phyloP scores from a whole-genome alignment of 2,113 vertebrate species.

The Nerophis lumbriciformis region DNA sequence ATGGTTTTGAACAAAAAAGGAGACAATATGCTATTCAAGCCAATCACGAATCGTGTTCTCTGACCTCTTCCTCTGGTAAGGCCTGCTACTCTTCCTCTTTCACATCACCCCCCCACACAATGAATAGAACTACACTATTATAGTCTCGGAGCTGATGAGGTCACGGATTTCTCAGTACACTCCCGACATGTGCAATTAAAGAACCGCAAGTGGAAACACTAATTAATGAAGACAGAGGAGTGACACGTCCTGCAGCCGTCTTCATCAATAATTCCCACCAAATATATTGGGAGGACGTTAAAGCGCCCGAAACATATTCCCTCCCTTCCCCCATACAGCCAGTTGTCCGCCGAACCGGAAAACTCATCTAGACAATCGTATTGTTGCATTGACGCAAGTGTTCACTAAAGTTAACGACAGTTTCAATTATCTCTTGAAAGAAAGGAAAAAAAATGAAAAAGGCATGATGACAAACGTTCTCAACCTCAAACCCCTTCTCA shows the following conservation, averaged over 20 bases:
- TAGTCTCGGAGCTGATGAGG: background rate
- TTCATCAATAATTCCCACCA: slow-evolving; percentile 5
- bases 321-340: slow-evolving; percentile 5
- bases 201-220: background rate
- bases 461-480: slow-evolving; percentile 4
- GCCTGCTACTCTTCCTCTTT: slow-evolving; percentile 7
- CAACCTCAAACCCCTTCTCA: slow-evolving; percentile 7
- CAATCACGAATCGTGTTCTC: slow-evolving; percentile 2
- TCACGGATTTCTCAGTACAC: background rate
- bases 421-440: slow-evolving; percentile 4
- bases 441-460: background rate
- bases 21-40: slow-evolving; percentile 12
- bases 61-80: slow-evolving; percentile 8
- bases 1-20: slow-evolving; percentile 1
- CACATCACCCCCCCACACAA: background rate
- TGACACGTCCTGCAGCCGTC: background rate
- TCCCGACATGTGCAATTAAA: background rate
- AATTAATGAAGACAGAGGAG: background rate
- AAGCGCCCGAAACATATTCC: slow-evolving; percentile 1
- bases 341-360: slow-evolving; percentile 6
- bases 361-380: slow-evolving; percentile 6
- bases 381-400: slow-evolving; percentile 8
- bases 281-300: background rate
- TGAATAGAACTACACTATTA: background rate
- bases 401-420: slow-evolving; percentile 11